Conservation (phyloP, 2,113 vertebrate genomes). For the Corythornis cristatus region DNA sequence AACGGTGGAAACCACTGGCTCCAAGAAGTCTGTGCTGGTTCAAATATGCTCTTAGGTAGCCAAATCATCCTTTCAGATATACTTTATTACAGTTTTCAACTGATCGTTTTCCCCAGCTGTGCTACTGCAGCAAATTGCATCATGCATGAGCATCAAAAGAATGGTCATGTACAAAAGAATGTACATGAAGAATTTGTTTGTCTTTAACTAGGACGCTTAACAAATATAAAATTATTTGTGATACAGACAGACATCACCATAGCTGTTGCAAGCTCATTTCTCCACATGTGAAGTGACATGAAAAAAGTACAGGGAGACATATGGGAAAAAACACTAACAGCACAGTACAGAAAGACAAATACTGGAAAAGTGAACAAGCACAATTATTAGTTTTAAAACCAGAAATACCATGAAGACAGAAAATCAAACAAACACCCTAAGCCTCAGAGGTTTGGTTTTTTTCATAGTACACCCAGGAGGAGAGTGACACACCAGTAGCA, state of each 20-base stretch:
- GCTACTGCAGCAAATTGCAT: not conserved
- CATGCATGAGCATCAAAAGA: not conserved
- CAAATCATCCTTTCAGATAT: not conserved
- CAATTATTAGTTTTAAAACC: not conserved
- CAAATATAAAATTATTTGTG: not conserved
- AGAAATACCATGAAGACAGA: not conserved
- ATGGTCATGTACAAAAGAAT: not conserved
- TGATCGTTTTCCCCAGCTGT: not conserved
- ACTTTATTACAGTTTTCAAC: not conserved
- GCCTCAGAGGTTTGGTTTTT: not conserved
- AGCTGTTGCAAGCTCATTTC: not conserved
- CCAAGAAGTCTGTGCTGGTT: constrained; percentile 33
- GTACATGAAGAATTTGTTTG: not conserved
- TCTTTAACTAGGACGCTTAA: not conserved
- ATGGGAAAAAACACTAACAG: not conserved
- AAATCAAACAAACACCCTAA: not conserved
- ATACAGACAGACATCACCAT: not conserved
- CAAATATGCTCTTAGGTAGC: not conserved
- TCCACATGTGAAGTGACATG: not conserved
- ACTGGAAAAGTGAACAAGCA: not conserved
- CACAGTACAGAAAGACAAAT: not conserved
- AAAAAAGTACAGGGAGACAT: not conserved
- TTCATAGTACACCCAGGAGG: not conserved
- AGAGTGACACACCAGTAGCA: not conserved
- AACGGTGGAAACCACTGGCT: constrained; percentile 13